Conservation (phyloP, 2,888 invertebrate species). For the Deroplatys truncata region DNA sequence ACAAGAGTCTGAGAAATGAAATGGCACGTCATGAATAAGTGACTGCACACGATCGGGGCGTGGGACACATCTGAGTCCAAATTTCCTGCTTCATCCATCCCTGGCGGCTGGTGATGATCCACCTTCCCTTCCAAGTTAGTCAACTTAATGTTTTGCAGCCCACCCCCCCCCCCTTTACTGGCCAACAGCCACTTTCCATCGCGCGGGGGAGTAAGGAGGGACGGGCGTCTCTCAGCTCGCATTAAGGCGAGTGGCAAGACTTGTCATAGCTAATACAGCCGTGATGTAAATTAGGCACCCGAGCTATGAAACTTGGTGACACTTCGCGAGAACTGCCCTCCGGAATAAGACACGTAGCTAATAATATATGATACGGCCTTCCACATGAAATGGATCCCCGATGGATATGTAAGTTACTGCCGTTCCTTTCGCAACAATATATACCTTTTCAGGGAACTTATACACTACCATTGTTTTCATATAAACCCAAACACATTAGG, state of each 20-base stretch:
- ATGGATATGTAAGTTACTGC: no score
- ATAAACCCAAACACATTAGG: no score
- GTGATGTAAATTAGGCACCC: slow-evolving; percentile 14
- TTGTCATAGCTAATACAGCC: slow-evolving; percentile 15
- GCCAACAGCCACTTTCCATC: slow-evolving; percentile 16
- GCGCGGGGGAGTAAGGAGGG: no score
- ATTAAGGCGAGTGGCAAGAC: slow-evolving; percentile 14
- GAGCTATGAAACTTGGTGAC: slow-evolving; percentile 12
- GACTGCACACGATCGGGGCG: background rate
- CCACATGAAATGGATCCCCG: background rate
- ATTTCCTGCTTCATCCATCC: slow-evolving; percentile 14
- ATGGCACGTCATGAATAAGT: background rate
- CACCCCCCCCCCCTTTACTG: background rate
- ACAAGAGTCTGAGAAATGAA: background rate
- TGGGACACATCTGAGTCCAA: slow-evolving; percentile 10
- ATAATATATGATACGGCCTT: slow-evolving; percentile 7
- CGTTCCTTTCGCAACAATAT: no score
- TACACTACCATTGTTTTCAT: no score
- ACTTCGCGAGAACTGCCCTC: background rate
- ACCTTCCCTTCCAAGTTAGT: slow-evolving; percentile 4
- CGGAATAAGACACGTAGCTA: background rate
- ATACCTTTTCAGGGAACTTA: no score
- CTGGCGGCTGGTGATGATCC: background rate
- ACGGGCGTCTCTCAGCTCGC: background rate
- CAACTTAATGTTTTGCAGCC: slow-evolving; percentile 13